Base-by-base conservation (phyloP, 2,113 vertebrate genomes). In the Herpailurus yagouaroundi region DNA sequence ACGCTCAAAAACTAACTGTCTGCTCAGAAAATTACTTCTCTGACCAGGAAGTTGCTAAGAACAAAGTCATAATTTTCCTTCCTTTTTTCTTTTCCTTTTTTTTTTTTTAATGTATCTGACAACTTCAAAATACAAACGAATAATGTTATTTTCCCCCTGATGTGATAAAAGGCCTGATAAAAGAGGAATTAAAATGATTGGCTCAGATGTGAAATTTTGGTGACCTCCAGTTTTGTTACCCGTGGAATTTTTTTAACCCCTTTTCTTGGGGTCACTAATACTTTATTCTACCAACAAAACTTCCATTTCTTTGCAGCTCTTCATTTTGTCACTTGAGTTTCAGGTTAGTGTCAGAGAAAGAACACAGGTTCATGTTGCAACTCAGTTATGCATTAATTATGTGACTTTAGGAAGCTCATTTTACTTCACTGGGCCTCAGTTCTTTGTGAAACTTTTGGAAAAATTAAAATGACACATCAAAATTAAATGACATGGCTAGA, bases 81-180 rank as follows among this genome's bases (percentile, higher is more conserved):
- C 38, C 66, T 77, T 55, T 21, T 27, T 64, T 64, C 25, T 8
- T 69, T 36, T 73, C 38, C 4, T 55, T 55, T 14, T 55, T 89
- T 69, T 80, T 86, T 66, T 68, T 38, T 57, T 52, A 76, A 94
- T 73, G 57, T 89, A 5, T 33, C 60, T 91, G 76, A 94, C 57
- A 96, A 48, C 31, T 97, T 94, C 41, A 85, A 95, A 97, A 92
- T 92, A 94, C 71, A 95, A 96, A 96, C 33, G 63, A 96, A n/a
- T 89, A 96, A 81, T 88, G 41, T 19, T 81, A 86, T 76, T 97
- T 89, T 74, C 21, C 33, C 11, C 48, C 15, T 38, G 21, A 36
- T 85, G 38, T 97, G 60, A 93, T 91, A 84, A 95, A 76, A 88
- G 14, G 0, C 50, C 85, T 92, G n/a, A 91, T 86, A 74, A 85